Conservation (phyloP, 2,113 vertebrate species). For the Gambusia holbrooki region DNA sequence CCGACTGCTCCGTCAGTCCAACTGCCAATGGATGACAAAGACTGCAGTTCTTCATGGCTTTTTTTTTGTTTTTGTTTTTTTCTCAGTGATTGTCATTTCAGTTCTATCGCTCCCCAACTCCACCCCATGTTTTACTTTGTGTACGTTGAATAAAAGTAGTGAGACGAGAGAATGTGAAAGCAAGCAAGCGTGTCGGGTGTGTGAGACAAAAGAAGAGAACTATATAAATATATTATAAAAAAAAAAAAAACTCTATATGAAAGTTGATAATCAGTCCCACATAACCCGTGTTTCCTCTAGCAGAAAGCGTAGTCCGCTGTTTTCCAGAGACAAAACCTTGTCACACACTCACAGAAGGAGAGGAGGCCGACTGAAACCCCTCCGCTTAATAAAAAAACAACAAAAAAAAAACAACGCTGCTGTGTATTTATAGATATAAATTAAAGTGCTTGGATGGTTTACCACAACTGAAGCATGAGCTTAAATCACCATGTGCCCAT, state of each 20-base stretch:
- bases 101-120: slow-evolving; percentile 87
- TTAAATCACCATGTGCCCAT: slow-evolving; percentile 86
- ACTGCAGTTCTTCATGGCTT: slow-evolving; percentile 87
- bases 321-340: slow-evolving; percentile 77
- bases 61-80: slow-evolving; percentile 65
- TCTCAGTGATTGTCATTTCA: slow-evolving; percentile 96
- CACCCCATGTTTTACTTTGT: slow-evolving; percentile 89
- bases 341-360: slow-evolving; percentile 93
- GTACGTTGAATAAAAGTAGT: slow-evolving; percentile 94
- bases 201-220: slow-evolving; percentile 78
- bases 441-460: slow-evolving; percentile 98
- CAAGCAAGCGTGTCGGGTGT: slow-evolving; percentile 57
- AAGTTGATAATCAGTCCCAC: slow-evolving; percentile 96
- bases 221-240: slow-evolving; percentile 87
- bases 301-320: slow-evolving; percentile 83
- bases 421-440: slow-evolving; percentile 99
- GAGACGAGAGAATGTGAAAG: slow-evolving; percentile 86
- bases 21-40: slow-evolving; percentile 93
- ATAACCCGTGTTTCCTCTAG: slow-evolving; percentile 92
- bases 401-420: slow-evolving; percentile 81
- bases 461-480: slow-evolving; percentile 99
- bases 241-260: slow-evolving; percentile 64
- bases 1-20: slow-evolving; percentile 86
- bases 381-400: slow-evolving; percentile 76
- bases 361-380: slow-evolving; percentile 84